phyloP scores from a whole-genome alignment of 1,140 invertebrate genomes.

The Ylistrum balloti region DNA sequence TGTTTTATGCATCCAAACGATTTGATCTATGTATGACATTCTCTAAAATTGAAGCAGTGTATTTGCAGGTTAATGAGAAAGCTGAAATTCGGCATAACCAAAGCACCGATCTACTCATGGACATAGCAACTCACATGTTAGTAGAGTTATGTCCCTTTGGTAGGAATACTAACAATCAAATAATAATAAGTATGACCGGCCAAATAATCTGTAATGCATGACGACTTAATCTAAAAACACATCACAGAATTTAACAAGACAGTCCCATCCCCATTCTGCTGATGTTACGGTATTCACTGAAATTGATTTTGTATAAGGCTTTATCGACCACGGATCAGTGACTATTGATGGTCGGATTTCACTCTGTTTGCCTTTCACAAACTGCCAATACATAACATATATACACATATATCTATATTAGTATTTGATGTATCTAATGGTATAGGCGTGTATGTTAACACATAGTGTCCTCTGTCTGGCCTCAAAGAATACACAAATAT shows the following conservation, averaged over 20 bases:
- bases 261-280: neutral
- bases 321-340: neutral
- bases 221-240: neutral
- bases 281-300: neutral
- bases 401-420: too few species aligned
- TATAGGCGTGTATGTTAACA: neutral
- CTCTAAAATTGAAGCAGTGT: too few species aligned
- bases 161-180: neutral
- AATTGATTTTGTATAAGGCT: constrained; percentile 5
- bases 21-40: too few species aligned
- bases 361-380: neutral
- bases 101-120: too few species aligned
- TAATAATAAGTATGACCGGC: neutral
- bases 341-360: neutral
- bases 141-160: neutral
- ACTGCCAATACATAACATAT: neutral
- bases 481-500: too few species aligned
- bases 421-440: neutral
- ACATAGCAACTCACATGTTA: too few species aligned
- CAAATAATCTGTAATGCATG: neutral
- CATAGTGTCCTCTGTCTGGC: neutral
- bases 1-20: too few species aligned
- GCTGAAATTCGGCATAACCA: too few species aligned
- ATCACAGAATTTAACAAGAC: neutral
- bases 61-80: too few species aligned